A percentile compares a stretch with the other conserved stretches of the same genome.
Conservation (phyloP, 2,797 vertebrate genomes). For the Dicrostonyx torquatus region DNA sequence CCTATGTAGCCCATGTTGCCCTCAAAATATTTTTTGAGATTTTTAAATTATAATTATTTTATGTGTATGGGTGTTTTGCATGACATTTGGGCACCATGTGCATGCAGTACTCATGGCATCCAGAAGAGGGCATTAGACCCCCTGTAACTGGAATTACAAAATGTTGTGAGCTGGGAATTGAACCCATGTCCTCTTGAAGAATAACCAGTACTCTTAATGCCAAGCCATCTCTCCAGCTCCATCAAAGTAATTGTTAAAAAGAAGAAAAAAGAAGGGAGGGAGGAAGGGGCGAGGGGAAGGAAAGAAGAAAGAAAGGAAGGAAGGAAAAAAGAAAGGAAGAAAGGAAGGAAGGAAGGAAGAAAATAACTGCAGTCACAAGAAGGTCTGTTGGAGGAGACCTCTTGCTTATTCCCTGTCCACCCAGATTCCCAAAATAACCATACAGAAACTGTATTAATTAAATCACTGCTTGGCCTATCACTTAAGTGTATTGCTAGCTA, state of each 20-base stretch:
- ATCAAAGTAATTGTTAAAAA: background rate
- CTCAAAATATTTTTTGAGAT: background rate
- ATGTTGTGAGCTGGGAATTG: background rate
- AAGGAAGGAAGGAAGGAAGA: no score
- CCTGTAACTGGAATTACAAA: background rate
- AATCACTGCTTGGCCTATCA: no score
- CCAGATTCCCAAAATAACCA: no score
- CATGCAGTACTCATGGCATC: background rate
- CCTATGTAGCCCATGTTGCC: background rate
- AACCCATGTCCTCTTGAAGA: background rate
- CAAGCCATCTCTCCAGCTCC: background rate
- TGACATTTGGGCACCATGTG: background rate
- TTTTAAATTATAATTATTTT: background rate
- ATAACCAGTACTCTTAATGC: background rate
- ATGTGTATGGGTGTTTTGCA: background rate
- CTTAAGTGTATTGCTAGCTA: no score
- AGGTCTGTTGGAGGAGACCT: background rate
- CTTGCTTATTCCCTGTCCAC: no score
- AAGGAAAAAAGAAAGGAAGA: background rate
- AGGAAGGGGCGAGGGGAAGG: background rate
- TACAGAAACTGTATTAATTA: no score
- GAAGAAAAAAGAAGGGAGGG: background rate
- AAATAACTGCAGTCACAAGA: background rate
- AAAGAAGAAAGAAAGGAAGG: background rate
- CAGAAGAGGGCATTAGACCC: background rate